Percentiles rank a stretch among this genome's conserved stretches.
Conservation (phyloP, 2,113 vertebrate genomes). For the Centropus unirufus region DNA sequence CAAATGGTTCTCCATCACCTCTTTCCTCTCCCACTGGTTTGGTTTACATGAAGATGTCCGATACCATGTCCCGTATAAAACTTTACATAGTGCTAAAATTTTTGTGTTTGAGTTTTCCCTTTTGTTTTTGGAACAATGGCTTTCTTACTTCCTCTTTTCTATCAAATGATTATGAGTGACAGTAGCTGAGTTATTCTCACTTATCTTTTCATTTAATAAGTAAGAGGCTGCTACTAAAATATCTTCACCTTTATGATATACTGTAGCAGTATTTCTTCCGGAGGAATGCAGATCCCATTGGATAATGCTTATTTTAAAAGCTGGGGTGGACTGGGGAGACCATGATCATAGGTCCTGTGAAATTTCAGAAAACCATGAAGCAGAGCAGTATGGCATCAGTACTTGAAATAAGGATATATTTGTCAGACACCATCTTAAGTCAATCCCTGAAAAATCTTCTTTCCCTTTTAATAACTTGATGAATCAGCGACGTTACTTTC, state of each 20-base stretch:
- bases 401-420: not conserved
- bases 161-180: not conserved
- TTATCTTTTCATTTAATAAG: not conserved
- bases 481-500: not conserved
- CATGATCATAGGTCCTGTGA: not conserved
- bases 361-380: not conserved
- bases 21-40: not conserved
- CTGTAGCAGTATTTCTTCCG: not conserved
- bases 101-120: not conserved
- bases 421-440: not conserved
- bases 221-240: not conserved
- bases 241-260: not conserved
- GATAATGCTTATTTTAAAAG: not conserved
- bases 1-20: fast-evolving
- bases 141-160: not conserved
- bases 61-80: not conserved
- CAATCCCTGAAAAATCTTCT: not conserved
- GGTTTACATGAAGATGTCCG: fast-evolving
- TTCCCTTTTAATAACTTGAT: not conserved
- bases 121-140: not conserved
- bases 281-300: not conserved
- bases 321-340: not conserved
- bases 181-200: not conserved
- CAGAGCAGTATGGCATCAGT: not conserved
- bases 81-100: not conserved